Conservation (phyloP, 2,888 invertebrate genomes). For the Tetragnatha montana region DNA sequence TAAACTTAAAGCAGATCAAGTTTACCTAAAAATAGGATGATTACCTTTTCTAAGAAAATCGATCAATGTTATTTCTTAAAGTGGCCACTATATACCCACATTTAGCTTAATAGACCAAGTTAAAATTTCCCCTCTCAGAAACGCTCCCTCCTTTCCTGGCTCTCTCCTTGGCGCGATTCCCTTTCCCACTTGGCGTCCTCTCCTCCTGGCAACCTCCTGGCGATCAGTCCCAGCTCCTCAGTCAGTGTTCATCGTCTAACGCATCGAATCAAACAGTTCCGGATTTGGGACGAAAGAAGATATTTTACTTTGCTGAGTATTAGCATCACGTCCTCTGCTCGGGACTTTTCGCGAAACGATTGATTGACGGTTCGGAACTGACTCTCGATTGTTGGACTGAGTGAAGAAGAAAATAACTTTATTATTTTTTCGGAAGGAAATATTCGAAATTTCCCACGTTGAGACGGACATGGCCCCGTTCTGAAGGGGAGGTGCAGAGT, state of each 20-base stretch:
- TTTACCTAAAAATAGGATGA: neutral
- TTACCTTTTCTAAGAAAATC: neutral
- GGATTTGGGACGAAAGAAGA: slow-evolving; percentile 29
- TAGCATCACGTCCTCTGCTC: slow-evolving; percentile 4
- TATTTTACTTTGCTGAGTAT: slow-evolving; percentile 30
- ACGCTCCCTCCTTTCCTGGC: neutral
- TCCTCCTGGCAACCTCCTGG: slow-evolving; percentile 40
- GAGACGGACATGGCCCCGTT: slow-evolving; percentile 19
- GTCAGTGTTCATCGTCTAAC: slow-evolving; percentile 58
- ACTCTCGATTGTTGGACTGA: neutral
- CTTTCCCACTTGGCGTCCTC: slow-evolving; percentile 52
- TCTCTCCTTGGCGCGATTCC: slow-evolving; percentile 54
- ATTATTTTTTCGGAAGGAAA: neutral
- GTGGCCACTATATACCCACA: neutral
- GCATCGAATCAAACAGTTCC: slow-evolving; percentile 40
- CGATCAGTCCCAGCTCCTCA: slow-evolving; percentile 30
- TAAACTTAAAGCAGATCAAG: no score
- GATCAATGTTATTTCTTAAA: neutral
- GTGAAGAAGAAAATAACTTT: neutral
- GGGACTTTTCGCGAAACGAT: neutral
- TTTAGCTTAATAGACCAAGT: neutral
- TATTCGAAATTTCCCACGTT: neutral
- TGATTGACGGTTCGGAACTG: neutral
- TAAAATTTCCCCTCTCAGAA: neutral
- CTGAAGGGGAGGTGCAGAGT: slow-evolving; percentile 38